Conservation (phyloP, 2,113 vertebrate genomes). For the Mixornis gularis region DNA sequence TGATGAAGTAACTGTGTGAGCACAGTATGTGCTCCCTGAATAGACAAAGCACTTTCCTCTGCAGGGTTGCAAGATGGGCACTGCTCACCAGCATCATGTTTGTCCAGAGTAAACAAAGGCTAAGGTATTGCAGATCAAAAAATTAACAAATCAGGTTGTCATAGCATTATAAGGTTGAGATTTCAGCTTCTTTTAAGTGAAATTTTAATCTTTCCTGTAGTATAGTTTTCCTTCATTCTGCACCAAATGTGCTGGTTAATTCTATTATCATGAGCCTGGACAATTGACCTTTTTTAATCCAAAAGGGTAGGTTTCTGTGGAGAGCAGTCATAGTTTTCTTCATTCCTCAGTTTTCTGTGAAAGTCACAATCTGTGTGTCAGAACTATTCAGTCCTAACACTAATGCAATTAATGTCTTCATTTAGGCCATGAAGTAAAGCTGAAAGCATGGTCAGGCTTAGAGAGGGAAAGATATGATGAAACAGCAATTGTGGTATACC, state of each 20-base stretch:
- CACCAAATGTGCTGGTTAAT: background rate
- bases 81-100: background rate
- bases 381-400: background rate
- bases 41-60: background rate
- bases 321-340: background rate
- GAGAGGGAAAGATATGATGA: background rate
- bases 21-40: background rate
- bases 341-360: background rate
- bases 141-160: background rate
- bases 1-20: background rate
- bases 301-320: background rate
- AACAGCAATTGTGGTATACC: background rate
- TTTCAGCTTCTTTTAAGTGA: background rate
- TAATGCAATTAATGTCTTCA: background rate
- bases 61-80: background rate
- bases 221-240: background rate
- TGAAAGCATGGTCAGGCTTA: background rate
- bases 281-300: background rate
- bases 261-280: background rate
- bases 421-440: background rate
- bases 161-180: background rate
- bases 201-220: background rate
- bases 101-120: background rate
- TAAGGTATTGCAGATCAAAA: background rate
- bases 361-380: background rate